Conservation (phyloP, 2,888 invertebrate species). For the Mycalesis mineus region DNA sequence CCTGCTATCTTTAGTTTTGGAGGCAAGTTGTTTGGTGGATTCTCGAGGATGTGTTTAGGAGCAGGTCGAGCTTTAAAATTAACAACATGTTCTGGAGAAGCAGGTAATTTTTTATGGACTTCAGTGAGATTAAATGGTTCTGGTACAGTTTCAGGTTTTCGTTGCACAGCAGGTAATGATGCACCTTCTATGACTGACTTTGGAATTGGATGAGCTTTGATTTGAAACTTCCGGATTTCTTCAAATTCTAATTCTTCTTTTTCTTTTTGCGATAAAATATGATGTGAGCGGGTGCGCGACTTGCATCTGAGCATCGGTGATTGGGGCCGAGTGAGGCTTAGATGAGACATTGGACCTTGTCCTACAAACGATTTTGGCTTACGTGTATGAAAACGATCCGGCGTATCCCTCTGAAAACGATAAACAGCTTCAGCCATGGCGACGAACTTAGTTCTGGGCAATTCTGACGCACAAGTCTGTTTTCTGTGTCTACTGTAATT, state of each 20-base stretch:
- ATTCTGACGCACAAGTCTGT: slow-evolving; percentile 42
- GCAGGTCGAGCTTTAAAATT: slow-evolving; percentile 81
- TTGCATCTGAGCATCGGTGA: slow-evolving; percentile 77
- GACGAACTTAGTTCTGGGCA: slow-evolving; percentile 70
- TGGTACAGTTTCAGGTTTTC: slow-evolving; percentile 77
- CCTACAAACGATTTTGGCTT: slow-evolving; percentile 43
- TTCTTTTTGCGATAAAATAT: slow-evolving; percentile 78
- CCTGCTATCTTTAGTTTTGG: slow-evolving; percentile 46
- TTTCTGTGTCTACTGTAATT: slow-evolving; percentile 43
- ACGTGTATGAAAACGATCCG: slow-evolving; percentile 73
- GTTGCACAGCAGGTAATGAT: slow-evolving; percentile 67
- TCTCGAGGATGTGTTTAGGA: slow-evolving; percentile 74
- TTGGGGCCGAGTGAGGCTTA: slow-evolving; percentile 66
- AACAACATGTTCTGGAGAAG: slow-evolving; percentile 39
- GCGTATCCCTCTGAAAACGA: slow-evolving; percentile 78
- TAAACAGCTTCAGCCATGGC: slow-evolving; percentile 79
- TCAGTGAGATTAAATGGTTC: slow-evolving; percentile 82
- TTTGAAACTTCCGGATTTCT: slow-evolving; percentile 81
- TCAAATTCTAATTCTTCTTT: slow-evolving; percentile 80
- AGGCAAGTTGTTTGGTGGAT: slow-evolving; percentile 50
- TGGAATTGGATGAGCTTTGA: slow-evolving; percentile 83
- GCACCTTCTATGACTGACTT: slow-evolving; percentile 76
- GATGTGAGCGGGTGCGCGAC: slow-evolving; percentile 72
- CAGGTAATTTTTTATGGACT: slow-evolving; percentile 60
- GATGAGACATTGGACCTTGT: slow-evolving; percentile 38